Conservation (phyloP, 1,140 invertebrate genomes). For the Leptopilina clavipes region DNA sequence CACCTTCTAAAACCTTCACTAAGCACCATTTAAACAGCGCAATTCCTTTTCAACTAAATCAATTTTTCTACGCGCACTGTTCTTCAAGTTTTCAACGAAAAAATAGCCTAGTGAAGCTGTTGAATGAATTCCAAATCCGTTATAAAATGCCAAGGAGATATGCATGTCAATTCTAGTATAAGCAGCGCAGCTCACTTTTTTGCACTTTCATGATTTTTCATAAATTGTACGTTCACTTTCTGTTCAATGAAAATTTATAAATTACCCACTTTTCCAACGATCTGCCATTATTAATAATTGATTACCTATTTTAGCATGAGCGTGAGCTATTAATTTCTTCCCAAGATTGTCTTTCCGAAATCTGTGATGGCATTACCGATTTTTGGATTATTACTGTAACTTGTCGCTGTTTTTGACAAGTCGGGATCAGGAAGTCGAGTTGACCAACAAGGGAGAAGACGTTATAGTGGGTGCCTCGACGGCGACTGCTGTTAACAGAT, state of each 20-base stretch:
- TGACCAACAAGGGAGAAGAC: constrained; percentile 57
- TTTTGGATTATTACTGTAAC: background rate
- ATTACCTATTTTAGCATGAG: background rate
- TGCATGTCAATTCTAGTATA: background rate
- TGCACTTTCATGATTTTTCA: background rate
- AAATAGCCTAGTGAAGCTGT: background rate
- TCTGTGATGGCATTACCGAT: background rate
- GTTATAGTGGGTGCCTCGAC: constrained; percentile 67
- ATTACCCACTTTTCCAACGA: background rate
- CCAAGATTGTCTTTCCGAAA: background rate
- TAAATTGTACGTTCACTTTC: background rate
- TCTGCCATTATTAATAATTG: background rate
- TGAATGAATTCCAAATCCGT: background rate
- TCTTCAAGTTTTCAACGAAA: background rate
- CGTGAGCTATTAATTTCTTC: background rate
- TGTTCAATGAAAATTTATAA: background rate
- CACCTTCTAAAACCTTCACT: constrained; percentile 37
- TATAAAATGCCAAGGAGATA: background rate
- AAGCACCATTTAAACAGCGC: constrained; percentile 36
- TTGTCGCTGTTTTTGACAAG: constrained; percentile 32
- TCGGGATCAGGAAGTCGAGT: constrained; percentile 35
- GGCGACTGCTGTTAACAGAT: constrained; percentile 71
- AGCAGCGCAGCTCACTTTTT: background rate
- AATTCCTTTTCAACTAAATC: background rate
- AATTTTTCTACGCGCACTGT: background rate